These are phyloP conservation scores for Athene cunicularia DNA, from an alignment of 2,113 vertebrate genomes.

Conservation along the genomic window DNA sequence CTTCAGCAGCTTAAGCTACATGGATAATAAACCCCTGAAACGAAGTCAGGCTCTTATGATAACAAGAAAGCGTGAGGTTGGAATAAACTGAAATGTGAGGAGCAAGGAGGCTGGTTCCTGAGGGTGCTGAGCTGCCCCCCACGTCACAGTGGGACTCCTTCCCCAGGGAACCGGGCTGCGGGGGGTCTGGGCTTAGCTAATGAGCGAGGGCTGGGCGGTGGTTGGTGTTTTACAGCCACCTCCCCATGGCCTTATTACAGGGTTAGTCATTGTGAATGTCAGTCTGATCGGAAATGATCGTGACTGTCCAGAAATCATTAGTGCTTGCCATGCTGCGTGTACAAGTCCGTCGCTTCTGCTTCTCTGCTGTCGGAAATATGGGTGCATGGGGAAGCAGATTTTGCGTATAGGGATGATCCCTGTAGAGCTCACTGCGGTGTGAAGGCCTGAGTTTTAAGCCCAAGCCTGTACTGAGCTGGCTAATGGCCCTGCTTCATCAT, in stretches of 20 bases:
- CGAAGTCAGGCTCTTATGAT: rapidly evolving
- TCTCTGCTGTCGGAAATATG: background rate
- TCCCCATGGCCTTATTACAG: background rate
- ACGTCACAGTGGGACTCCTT: background rate
- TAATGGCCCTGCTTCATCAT: rapidly evolving
- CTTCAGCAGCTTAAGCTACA: background rate
- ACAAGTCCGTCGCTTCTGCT: rapidly evolving
- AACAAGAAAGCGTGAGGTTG: rapidly evolving
- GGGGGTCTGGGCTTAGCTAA: background rate
- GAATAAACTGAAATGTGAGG: background rate
- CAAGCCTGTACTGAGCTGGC: background rate
- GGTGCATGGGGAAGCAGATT: background rate
- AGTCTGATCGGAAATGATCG: background rate
- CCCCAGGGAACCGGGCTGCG: background rate
- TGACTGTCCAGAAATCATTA: background rate
- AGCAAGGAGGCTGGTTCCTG: background rate
- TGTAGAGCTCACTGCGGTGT: background rate
- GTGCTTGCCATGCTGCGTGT: rapidly evolving
- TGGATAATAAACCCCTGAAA: background rate
- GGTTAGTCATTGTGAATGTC: constrained; percentile 24
- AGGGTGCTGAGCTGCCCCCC: background rate
- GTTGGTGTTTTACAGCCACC: constrained; percentile 15
- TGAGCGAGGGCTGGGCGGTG: background rate
- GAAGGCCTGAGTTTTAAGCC: background rate
- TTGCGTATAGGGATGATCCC: rapidly evolving